Evolutionary conservation across 2,888 invertebrate species (phyloP), one percentile per base, ranked within the genome.

Genomic region (Polydrusus cervinus): DNA sequence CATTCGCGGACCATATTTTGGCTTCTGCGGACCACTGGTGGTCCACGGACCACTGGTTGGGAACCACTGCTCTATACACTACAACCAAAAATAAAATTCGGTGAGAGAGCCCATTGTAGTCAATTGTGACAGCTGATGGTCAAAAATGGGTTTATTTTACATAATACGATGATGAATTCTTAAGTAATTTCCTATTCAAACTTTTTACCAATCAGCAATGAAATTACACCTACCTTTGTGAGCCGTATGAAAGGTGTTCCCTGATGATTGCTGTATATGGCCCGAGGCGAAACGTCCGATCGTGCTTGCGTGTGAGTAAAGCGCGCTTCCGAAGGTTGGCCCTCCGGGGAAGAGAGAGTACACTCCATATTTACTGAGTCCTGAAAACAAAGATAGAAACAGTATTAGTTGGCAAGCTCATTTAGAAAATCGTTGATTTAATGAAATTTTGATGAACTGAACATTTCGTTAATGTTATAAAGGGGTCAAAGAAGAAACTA

Each of bases 291-390:
- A 87, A 62, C 87, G 84, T 53, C 87, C 87, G 79, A 87, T 85
- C 38, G 86, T 84, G 76, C 86, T 85, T 62, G 82, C 84, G 80
- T 88, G 88, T 49, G 87, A 86, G 79, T 88, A 88, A 77, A 87
- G 81, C 74, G 87, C 86, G 77, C 86, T 87, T 61, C 87, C 87
- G 75, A 87, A 88, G 83, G 85, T 87, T 80, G 87, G 85, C 16
- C 84, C 84, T 10, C 86, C 87, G 74, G 91, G 92, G 87, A 93
- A 93, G 86, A 93, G 88, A 80, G 93, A 93, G 86, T 93, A 93
- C 79, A 93, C 89, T 80, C 92, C 93, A 87, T 92, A 93, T 81
- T 93, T 90, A 84, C 90, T 89, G 85, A 91, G 90, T 88, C 92
- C 92, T 92, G 89, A 18, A 80, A 81, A 71, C 11, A 60, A 60